Evolutionary conservation across 2,113 vertebrate species (phyloP), one percentile per base, ranked within the genome.

Genomic region (Eulemur rufifrons): DNA sequence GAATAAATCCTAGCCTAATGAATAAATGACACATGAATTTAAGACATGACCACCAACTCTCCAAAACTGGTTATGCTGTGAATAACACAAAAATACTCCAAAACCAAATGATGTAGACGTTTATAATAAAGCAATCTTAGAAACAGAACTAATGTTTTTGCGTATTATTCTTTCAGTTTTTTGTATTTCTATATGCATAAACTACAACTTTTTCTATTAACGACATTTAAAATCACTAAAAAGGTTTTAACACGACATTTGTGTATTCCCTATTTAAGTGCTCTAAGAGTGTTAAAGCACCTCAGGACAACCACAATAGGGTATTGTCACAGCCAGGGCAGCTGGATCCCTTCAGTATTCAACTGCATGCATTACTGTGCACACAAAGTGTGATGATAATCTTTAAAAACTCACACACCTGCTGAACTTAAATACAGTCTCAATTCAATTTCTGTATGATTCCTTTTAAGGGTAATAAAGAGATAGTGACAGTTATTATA

Each of bases 391-490:
- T 54, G 34, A 37, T 1, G 78, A 21, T 34, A 15, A 1, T 25
- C 50, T 61, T 52, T 47, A 10, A 82, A 52, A 23, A 89, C 2
- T 25, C 73, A 29, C 94, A 92, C 59, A 94, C 45, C 91, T 95
- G 91, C 88, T 4, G 66, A 14, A 13, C 66, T 47, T 69, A 8
- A 63, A 42, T 6, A 27, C 5, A 12, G 15, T 61, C 68, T 17
- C 47, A 45, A 21, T 34, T 25, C 29, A 39, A 86, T 68, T 25
- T 78, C 84, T 78, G 37, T 21, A 47, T 39, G 76, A 84, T 15
- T 80, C 77, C 39, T 64, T 86, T 71, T 71, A 39, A 95, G 66
- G 71, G 61, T 29, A 77, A 82, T 21, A 84, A 92, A 94, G 61
- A 76, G 10, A 45, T 4, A 59, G 63, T 84, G 63, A 85, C 76